A percentile compares a stretch with the other conserved stretches of the same genome.
Evolutionary conservation across 2,797 vertebrate species (phyloP).

Genomic region (Mus caroli): DNA sequence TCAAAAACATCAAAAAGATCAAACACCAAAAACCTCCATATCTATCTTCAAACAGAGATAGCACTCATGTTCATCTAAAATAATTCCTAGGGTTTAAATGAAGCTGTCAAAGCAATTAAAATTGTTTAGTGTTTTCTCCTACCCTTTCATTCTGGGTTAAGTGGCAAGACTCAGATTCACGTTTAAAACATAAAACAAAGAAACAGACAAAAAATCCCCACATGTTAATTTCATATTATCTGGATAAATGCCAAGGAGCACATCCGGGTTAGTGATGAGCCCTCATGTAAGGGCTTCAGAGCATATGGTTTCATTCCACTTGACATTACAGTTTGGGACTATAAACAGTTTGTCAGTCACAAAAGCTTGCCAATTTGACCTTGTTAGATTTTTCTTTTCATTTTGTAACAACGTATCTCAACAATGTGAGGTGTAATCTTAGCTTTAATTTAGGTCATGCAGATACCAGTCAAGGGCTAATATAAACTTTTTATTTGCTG

Average conservation of each 20-base stretch:
- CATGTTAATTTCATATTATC: constrained; percentile 79
- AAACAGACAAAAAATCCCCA: neutral
- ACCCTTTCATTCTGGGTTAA: constrained; percentile 56
- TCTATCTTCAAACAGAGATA: constrained; percentile 28
- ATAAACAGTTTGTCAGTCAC: constrained; percentile 33
- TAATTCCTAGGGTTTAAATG: constrained; percentile 41
- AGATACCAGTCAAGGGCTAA: neutral
- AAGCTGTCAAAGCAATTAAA: constrained; percentile 69
- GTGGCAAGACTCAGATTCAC: constrained; percentile 56
- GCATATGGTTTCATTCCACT: constrained; percentile 68
- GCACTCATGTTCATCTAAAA: constrained; percentile 54
- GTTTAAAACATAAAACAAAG: constrained; percentile 30
- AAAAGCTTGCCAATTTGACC: constrained; percentile 71
- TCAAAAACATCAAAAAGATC: neutral
- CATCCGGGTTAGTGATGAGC: constrained; percentile 68
- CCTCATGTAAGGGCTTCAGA: constrained; percentile 64
- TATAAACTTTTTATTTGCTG: constrained; percentile 4
- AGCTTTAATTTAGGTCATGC: constrained; percentile 32
- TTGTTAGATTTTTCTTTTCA: constrained; percentile 54
- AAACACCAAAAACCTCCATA: neutral
- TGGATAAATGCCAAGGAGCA: constrained; percentile 76
- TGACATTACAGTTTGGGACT: constrained; percentile 75
- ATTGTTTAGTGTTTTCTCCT: constrained; percentile 3
- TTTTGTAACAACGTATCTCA: constrained; percentile 8
- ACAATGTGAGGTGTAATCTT: constrained; percentile 12